Evolutionary conservation across 2,888 invertebrate genomes (phyloP), one percentile per base, ranked within the genome.

Genomic region (Galerucella nymphaeae): DNA sequence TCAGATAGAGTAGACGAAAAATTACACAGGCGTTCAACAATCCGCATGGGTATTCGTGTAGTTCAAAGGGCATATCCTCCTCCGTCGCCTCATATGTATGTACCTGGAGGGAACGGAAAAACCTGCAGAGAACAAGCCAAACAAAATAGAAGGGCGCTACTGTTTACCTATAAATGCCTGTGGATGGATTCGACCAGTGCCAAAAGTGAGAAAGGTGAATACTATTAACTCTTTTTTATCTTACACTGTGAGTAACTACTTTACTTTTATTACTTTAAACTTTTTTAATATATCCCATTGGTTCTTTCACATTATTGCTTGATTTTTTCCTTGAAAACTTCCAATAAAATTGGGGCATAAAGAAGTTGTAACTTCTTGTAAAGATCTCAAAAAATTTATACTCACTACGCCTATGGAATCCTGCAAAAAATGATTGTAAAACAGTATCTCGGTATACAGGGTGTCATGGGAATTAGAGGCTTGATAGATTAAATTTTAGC

Each of bases 1-100:
- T 41, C 86, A 96, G 96, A 94, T n/a, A 94, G 95, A 78, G 91
- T 93, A 0, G 95, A 96, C 80, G 95, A 96, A 83, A 94, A 94
- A 85, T 89, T 94, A 58, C 93, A 94, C 72, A 90, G 94, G 20
- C 91, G 94, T 68, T 92, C 93, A 76, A 93, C 93, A 0, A 94
- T 96, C 18, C 91, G 93, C 72, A 95, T 96, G 94, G 94, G 95
- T 42, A 94, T 96, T 73, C 88, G 95, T 8, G 94, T 96, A 69
- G 91, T 95, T 38, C 95, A 95, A 82, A 91, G 89, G 82, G 87
- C 86, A 3, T 85, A 83, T 66, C 85, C 86, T 2, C 87, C 87
- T 5, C 87, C 87, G 2, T 85, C 86, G 0, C 87, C 87, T 0
- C 80, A 83, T 70, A 76, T 83, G n/a, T 86, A 85, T 79, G 83